Evolutionary conservation across 2,888 invertebrate species (phyloP), one percentile per base, ranked within the genome.

Genomic region (Endotricha flammealis): DNA sequence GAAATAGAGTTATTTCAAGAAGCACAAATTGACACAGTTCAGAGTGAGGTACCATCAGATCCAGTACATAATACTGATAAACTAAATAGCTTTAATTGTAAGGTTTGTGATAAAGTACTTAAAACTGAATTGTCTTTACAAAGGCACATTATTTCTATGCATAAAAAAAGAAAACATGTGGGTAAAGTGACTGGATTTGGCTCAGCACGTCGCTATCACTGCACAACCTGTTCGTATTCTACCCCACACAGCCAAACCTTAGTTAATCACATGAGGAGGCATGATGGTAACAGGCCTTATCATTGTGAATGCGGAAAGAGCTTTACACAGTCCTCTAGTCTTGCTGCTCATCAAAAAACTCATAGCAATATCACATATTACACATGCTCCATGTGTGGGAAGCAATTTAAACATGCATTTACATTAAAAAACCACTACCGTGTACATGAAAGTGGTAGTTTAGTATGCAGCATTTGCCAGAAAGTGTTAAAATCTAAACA

Each of bases 391-490:
- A 47, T 60, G 20, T 87, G 87, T 66, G 87, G 87, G 0, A 87
- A 81, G 51, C 86, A 87, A 56, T 87, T 87, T 42, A 87, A 87
- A 60, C 80, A 82, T 58, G 69, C 78, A 25, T 81, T 73, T 47
- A 62, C 81, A 32, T 56, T 86, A 29, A 83, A 81, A 50, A 79
- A 71, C 27, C 87, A 87, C 38, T 51, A 68, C 31, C 54, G 55
- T 38, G 86, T 87, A 1, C 87, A 87, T 61, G 71, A 70, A 39
- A 58, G 17, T 51, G 79, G 73, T 3, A 58, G 61, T 23, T 82
- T 68, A 43, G 42, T 50, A 8, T 87, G 87, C 50, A 61, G 51
- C 22, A 61, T 87, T 38, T 87, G 87, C 44, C 64, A 66, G n/a
- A 86, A 85, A 50, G 49, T 48, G 20, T 57, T 87, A 10, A 87